phyloP scores from a whole-genome alignment of 2,797 vertebrate genomes.

The Parauchenoglanis punctatus region DNA sequence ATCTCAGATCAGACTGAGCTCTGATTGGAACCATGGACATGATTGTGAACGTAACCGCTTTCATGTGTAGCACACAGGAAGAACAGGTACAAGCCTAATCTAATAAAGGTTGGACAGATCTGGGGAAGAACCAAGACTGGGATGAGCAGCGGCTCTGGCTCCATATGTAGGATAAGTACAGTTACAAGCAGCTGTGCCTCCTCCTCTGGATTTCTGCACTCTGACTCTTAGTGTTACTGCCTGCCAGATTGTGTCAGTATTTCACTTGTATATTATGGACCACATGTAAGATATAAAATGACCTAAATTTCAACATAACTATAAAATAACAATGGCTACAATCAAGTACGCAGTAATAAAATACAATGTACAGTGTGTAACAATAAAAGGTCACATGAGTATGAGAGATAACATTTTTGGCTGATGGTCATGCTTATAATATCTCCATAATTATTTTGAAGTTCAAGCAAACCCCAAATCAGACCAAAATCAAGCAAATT shows the following conservation, averaged over 20 bases:
- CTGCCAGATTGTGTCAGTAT: constrained; percentile 48
- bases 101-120: constrained; percentile 65
- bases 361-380: constrained; percentile 7
- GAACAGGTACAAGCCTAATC: constrained; percentile 75
- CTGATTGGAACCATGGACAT: constrained; percentile 78
- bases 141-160: constrained; percentile 51
- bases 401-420: constrained; percentile 37
- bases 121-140: constrained; percentile 41
- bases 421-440: constrained; percentile 23
- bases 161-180: constrained; percentile 51
- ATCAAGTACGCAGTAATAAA: constrained; percentile 8
- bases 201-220: constrained; percentile 31
- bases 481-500: constrained; percentile 3
- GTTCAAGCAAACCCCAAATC: constrained; percentile 26
- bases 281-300: constrained; percentile 49
- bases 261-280: constrained; percentile 40
- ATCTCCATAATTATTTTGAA: constrained; percentile 45
- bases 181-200: constrained; percentile 49
- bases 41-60: constrained; percentile 75
- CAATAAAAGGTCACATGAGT: constrained; percentile 28
- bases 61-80: constrained; percentile 71
- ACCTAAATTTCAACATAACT: constrained; percentile 30
- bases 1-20: constrained; percentile 52
- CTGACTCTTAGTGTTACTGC: constrained; percentile 24
- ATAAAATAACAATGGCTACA: constrained; percentile 44